These are phyloP conservation scores for Electrophaes corylata DNA, from an alignment of 2,888 invertebrate genomes.

Conservation along the genomic window DNA sequence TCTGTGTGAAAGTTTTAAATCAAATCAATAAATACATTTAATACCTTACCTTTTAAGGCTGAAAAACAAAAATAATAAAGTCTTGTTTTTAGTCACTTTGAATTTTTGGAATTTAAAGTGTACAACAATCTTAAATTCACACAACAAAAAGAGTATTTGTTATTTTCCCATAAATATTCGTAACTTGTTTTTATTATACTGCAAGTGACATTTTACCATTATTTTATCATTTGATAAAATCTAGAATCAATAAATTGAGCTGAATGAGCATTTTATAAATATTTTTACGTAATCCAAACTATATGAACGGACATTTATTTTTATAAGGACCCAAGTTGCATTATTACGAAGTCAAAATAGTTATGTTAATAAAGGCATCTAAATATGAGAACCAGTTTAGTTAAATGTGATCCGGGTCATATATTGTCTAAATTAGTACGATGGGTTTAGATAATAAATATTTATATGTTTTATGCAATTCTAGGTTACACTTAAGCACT, in stretches of 20 bases:
- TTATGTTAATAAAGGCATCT: background rate
- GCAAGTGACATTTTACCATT: background rate
- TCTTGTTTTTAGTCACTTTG: too few species aligned
- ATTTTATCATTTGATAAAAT: constrained; percentile 1
- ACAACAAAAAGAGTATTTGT: too few species aligned
- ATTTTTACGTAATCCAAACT: background rate
- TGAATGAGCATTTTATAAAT: background rate
- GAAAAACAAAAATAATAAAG: too few species aligned
- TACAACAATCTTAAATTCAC: too few species aligned
- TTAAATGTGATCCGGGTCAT: background rate
- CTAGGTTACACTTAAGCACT: too few species aligned
- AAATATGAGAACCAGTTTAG: background rate
- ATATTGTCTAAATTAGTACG: background rate
- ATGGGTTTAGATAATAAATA: background rate
- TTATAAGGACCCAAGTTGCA: background rate
- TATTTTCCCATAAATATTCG: background rate
- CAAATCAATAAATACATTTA: too few species aligned
- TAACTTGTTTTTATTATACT: background rate
- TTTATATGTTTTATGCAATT: too few species aligned
- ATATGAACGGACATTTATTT: background rate
- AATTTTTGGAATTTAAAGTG: too few species aligned
- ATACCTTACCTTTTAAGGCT: too few species aligned
- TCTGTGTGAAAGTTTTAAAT: too few species aligned
- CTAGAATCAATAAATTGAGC: constrained; percentile 7
- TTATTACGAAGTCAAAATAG: background rate